These are phyloP conservation scores for Ptychoptera contaminata DNA, from an alignment of 2,888 invertebrate genomes.

Conservation along the genomic window DNA sequence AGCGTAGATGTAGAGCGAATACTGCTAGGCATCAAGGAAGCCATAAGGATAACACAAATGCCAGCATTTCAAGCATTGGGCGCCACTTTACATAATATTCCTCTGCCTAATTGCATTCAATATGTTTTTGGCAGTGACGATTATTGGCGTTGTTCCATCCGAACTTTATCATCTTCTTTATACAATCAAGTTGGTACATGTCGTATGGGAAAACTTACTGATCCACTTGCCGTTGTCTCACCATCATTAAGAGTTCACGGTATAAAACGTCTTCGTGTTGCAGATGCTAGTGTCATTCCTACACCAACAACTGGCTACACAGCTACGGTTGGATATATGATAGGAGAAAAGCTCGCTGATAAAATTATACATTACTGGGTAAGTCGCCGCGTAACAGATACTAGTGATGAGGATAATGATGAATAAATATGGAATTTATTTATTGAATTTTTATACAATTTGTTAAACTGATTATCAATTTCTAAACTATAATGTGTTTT, in stretches of 20 bases:
- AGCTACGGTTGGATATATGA: slow-evolving; percentile 39
- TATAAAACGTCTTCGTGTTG: slow-evolving; percentile 33
- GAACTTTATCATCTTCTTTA: slow-evolving; percentile 42
- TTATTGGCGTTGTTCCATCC: slow-evolving; percentile 49
- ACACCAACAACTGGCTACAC: slow-evolving; percentile 37
- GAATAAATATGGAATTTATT: no score
- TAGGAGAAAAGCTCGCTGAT: slow-evolving; percentile 40
- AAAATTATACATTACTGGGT: slow-evolving; percentile 34
- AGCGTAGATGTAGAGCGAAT: slow-evolving; percentile 45
- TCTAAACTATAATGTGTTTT: no score
- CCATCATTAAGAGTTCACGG: slow-evolving; percentile 37
- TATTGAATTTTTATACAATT: no score
- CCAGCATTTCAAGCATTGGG: slow-evolving; percentile 36
- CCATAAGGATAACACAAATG: slow-evolving; percentile 34
- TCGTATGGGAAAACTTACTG: slow-evolving; percentile 46
- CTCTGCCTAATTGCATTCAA: slow-evolving; percentile 42
- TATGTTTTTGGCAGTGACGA: slow-evolving; percentile 36
- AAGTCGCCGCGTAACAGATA: no score
- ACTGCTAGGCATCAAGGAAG: slow-evolving; percentile 39
- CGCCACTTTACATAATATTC: slow-evolving; percentile 35
- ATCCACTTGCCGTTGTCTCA: slow-evolving; percentile 47
- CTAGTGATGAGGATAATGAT: no score
- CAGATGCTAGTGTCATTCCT: slow-evolving; percentile 39
- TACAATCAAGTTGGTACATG: slow-evolving; percentile 48
- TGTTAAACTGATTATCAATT: no score